Evolutionary conservation across 2,797 vertebrate genomes (phyloP), one percentile per base, ranked within the genome.

Genomic region (Toxotes lorentzi): DNA sequence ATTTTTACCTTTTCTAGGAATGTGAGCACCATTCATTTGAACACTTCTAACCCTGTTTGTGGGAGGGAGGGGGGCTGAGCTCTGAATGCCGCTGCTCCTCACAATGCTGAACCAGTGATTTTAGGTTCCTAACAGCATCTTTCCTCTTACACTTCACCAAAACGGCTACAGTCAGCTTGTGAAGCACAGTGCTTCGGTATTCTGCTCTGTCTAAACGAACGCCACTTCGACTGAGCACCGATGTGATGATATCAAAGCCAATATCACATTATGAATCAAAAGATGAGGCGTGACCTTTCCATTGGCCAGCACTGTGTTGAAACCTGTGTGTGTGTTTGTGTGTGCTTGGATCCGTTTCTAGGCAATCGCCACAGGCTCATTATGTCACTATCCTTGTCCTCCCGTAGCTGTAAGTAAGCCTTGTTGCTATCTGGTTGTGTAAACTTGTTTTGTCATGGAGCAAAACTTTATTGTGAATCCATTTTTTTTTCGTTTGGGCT

Each of bases 351-450:
- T 78, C 38, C 67, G 86, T 90, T 81, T 84, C 54, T 43, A 79
- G 68, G 78, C 70, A 79, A 68, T 79, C 27, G 14, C 50, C 0
- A 5, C 24, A 17, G 50, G 69, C 51, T 58, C 13, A 11, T 86
- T 82, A 78, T 83, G 84, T 84, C 79, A 86, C 48, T 43, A 4
- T 48, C 47, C 54, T 51, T 62, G 59, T 78, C 68, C 80, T 48
- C 24, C 70, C 65, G 40, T 47, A 57, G 61, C 61, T 61, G 50
- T 19, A 35, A 47, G 62, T 53, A 30, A 30, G 35, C 35, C 73
- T 70, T 72, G 76, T 89, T 69, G 41, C 54, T 78, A 41, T 51
- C 54, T 78, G 63, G 63, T 79, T 87, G 78, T 88, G 84, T 80
- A 84, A 90, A 87, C 73, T 50, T 74, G 56, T 76, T 85, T 68